Base-by-base conservation (phyloP, 30 jellyfish, hydroid and myxozoan genomes). In the Aurelia coerulea region DNA sequence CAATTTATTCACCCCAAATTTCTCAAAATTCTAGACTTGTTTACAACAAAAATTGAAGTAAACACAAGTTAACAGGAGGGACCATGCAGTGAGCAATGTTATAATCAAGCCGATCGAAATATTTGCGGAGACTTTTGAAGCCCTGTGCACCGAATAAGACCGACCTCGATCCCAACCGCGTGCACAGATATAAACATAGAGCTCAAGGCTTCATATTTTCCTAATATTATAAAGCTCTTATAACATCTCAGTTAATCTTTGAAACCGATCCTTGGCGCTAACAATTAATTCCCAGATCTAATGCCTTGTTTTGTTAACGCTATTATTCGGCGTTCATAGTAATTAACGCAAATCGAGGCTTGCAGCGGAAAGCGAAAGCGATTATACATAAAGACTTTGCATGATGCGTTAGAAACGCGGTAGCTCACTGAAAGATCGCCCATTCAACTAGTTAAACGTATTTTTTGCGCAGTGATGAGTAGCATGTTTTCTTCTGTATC, bases 381-480 rank as follows among this genome's bases (percentile, higher is more conserved):
- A 75, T 75, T 53, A 52, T 19, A 39, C 0, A 49, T 5, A 64
- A 75, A 75, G 33, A 72, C 85, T 17, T 54, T 37, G 56, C 62
- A 52, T 75, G 56, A 15, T 46, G 85, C 13, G 85, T 75, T 75
- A 72, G 74, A n/a, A 52, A 75, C 75, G 85, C 85, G 85, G 85
- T 37, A 31, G 64, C 8, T 52, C 34, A 72, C 59, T 2, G 62
- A 64, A 54, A 34, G 29, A 52, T 52, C 33, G 74, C 37, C 85
- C 56, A 75, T 75, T 75, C 74, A 75, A 75, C 59, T 23, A 4
- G 9, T 65, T 65, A 65, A 65, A 46, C 56, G 13, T 46, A 46
- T 46, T 46, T 46, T 46, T 46, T 46, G 56, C 56, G 56, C 56
- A 46, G 56, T 46, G 56, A 46, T 46, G 56, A 14, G 15, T 6